Conservation (phyloP, 2,797 vertebrate genomes). For the Brachyalestes nurse region DNA sequence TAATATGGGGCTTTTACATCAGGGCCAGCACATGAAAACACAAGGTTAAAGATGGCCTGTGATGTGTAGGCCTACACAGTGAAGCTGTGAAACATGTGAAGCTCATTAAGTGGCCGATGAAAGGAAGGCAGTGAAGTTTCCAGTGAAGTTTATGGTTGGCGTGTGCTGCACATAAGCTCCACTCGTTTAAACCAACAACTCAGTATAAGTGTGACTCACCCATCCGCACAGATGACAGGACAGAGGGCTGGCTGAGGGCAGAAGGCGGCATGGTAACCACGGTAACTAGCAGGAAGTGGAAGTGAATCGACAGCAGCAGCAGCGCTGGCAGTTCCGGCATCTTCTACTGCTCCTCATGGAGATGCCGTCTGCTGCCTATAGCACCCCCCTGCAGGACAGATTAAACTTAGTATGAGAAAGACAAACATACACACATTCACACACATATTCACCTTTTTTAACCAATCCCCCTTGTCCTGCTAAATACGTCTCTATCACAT, state of each 20-base stretch:
- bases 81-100: not conserved
- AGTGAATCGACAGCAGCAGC: constrained; percentile 92
- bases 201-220: constrained; percentile 74
- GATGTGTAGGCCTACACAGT: too few species aligned
- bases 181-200: not conserved
- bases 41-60: too few species aligned
- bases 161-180: not conserved
- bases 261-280: constrained; percentile 77
- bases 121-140: too few species aligned
- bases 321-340: constrained; percentile 95
- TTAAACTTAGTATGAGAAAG: not conserved
- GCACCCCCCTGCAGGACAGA: constrained; percentile 79
- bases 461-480: too few species aligned
- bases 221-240: constrained; percentile 89
- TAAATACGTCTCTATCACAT: too few species aligned
- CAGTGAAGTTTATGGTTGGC: not conserved
- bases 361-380: constrained; percentile 91
- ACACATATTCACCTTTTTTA: not conserved
- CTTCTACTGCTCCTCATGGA: constrained; percentile 98
- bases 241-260: constrained; percentile 78
- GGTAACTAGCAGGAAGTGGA: constrained; percentile 77
- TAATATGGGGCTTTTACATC: too few species aligned
- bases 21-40: too few species aligned
- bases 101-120: too few species aligned
- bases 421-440: constrained; percentile 5